These are phyloP conservation scores for Notamacropus eugenii DNA, from an alignment of 2,797 vertebrate species.

Conservation along the genomic window DNA sequence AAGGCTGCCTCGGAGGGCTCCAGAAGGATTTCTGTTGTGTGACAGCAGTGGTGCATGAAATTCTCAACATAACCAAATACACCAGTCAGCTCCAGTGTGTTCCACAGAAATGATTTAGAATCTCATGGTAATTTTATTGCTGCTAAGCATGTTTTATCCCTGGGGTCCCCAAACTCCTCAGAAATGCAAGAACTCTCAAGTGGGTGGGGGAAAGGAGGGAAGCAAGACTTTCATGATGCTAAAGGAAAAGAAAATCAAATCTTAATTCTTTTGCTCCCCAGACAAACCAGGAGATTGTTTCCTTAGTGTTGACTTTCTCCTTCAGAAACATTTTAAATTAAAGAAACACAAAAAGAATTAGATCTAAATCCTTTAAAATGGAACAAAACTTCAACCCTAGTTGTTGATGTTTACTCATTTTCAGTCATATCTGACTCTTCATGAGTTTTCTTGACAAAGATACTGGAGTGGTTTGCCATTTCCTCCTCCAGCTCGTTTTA, in stretches of 20 bases:
- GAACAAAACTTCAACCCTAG: neutral
- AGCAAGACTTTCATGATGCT: neutral
- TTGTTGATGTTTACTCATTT: neutral
- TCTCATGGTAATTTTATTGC: neutral
- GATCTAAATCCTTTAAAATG: neutral
- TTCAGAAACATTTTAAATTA: neutral
- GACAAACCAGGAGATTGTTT: neutral
- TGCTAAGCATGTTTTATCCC: neutral
- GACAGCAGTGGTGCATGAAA: neutral
- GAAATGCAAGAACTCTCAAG: neutral
- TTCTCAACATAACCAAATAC: neutral
- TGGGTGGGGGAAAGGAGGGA: neutral
- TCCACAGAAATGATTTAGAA: neutral
- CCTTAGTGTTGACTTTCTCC: neutral
- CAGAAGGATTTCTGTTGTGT: neutral
- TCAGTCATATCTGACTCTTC: neutral
- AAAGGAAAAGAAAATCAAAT: neutral
- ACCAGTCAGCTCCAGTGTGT: neutral
- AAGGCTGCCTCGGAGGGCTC: neutral
- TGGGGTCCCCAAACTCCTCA: neutral
- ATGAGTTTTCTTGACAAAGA: neutral
- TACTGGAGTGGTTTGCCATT: neutral
- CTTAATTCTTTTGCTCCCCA: neutral
- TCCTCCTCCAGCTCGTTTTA: neutral
- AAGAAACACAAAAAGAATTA: neutral